Percentiles rank a stretch among this genome's conserved stretches.
These are phyloP conservation scores for Pandemis cinnamomeana DNA, from an alignment of 2,888 invertebrate species.

Conservation along the genomic window DNA sequence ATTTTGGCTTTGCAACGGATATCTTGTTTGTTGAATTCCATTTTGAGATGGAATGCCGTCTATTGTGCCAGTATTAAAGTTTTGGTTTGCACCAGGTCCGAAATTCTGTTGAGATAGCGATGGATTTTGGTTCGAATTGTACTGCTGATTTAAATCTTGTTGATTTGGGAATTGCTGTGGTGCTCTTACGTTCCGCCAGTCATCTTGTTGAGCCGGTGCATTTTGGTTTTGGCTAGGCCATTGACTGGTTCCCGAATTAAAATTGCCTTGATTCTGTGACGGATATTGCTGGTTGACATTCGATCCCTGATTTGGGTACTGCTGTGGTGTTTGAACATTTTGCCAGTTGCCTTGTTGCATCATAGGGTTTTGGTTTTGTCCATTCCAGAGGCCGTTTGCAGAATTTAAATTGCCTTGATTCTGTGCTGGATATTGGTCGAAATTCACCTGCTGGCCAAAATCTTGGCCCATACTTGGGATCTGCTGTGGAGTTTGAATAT, in stretches of 20 bases:
- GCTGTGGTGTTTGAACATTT: constrained; percentile 4
- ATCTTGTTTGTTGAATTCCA: background rate
- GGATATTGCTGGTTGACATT: constrained; percentile 35
- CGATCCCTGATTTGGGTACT: constrained; percentile 43
- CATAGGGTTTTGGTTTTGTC: constrained; percentile 10
- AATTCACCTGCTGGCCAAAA: constrained; percentile 10
- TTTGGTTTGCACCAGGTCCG: constrained; percentile 24
- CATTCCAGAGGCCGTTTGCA: constrained; percentile 11
- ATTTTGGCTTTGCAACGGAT: constrained; percentile 8
- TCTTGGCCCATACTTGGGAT: background rate
- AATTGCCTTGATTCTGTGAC: constrained; percentile 35
- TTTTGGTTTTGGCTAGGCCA: background rate
- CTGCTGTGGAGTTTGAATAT: constrained; percentile 21
- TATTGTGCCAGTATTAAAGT: constrained; percentile 44
- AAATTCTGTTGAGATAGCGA: constrained; percentile 26
- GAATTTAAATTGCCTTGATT: constrained; percentile 43
- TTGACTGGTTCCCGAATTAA: constrained; percentile 36
- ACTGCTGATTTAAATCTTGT: constrained; percentile 22
- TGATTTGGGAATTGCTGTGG: constrained; percentile 11
- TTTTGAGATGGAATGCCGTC: constrained; percentile 42
- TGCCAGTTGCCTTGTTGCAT: constrained; percentile 7
- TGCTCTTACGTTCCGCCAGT: background rate
- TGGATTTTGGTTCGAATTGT: constrained; percentile 29
- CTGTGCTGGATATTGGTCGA: constrained; percentile 5
- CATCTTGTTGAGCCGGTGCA: constrained; percentile 1